Base-by-base conservation (phyloP, 2,113 vertebrate species). In the Cyprinus carpio region DNA sequence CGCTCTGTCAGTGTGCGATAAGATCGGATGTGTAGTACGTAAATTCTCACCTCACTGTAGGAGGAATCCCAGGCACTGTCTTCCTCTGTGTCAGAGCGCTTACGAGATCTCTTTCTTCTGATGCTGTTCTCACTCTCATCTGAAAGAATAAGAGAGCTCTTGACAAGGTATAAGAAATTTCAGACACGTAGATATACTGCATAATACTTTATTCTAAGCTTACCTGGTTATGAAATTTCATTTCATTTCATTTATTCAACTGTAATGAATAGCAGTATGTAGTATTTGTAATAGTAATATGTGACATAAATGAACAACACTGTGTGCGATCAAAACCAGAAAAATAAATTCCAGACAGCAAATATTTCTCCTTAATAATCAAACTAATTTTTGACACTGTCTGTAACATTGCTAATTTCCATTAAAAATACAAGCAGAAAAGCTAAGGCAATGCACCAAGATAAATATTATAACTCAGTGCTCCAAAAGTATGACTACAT, bases 31-130 rank as follows among this genome's bases (percentile, higher is more conserved):
- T 31, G 72, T 87, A 40, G 13, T 31, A 4, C 18, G 25, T 83
- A 34, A 40, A 15, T 18, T 51, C 65, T 0, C 56, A 94, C 94
- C 90, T 94, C 87, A 72, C 89, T 91, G 89, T 87, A 92, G 51
- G 92, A 91, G 67, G 92, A 91, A 71, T 92, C 90, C 93, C 94
- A 94, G 81, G 75, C 72, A 0, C 40, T 76, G 54, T 90, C 89
- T 18, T 94, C 92, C n/a, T 94, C 92, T 34, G 69, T 82, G 40
- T 91, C 91, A 0, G 86, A 88, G 34, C 82, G 88, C 87, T 94
- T 94, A 90, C 91, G 93, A 81, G 75, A 89, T 54, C 94, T 92
- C 90, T 94, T 95, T 87, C 93, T 93, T 81, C 84, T 77, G 29
- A 82, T 56, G 72, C 90, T 88, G 87, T 86, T 80, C 34, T 78